A percentile compares a stretch with the other conserved stretches of the same genome.
phyloP scores from a whole-genome alignment of 2,113 vertebrate species.

The Amphiprion ocellaris region DNA sequence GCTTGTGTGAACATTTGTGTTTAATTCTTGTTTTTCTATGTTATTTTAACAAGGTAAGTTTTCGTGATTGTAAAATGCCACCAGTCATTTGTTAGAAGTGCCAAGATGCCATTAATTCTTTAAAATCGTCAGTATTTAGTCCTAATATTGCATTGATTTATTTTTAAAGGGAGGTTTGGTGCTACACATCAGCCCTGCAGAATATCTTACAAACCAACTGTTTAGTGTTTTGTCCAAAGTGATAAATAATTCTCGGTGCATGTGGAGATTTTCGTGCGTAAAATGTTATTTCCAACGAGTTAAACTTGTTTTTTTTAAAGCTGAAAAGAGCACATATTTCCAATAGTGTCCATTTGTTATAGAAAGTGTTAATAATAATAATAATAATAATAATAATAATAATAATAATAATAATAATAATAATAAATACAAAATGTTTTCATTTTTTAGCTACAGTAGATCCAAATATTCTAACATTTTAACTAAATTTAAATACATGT shows the following conservation, averaged over 20 bases:
- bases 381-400: neutral
- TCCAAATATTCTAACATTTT: neutral
- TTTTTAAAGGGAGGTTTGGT: neutral
- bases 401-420: neutral
- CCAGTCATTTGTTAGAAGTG: neutral
- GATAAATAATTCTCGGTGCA: neutral
- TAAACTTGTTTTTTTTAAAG: neutral
- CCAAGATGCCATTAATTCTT: neutral
- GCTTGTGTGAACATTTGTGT: no score
- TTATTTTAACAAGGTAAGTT: neutral
- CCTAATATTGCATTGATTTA: neutral
- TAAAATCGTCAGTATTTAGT: neutral
- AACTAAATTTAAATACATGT: neutral
- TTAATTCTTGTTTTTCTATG: no score
- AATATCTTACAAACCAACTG: neutral
- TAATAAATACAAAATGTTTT: neutral
- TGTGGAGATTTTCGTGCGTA: neutral
- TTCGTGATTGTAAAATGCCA: neutral
- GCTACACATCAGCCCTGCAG: neutral
- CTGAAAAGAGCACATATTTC: no score
- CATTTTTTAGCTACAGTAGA: neutral
- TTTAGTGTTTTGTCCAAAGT: neutral
- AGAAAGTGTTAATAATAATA: neutral
- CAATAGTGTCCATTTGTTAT: no score
- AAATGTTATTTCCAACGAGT: neutral